Percentiles rank a stretch among this genome's conserved stretches.
Conservation (phyloP, 2,113 vertebrate genomes). For the Tragelaphus buxtoni region DNA sequence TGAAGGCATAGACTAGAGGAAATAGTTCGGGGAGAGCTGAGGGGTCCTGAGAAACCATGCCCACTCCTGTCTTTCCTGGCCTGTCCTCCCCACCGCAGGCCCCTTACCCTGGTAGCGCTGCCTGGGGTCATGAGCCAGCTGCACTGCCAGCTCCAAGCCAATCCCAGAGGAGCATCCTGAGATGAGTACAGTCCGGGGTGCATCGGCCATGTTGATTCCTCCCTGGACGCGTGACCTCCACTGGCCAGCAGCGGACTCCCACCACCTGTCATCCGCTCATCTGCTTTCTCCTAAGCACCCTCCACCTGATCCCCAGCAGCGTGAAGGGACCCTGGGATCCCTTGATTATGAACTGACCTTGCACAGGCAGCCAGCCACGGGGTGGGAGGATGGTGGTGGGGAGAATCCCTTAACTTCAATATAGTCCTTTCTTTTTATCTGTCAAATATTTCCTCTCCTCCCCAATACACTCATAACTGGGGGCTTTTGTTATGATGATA, state of each 20-base stretch:
- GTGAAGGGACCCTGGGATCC: rapidly evolving
- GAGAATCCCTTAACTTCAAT: background rate
- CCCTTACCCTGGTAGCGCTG: constrained; percentile 83
- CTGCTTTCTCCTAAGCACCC: background rate
- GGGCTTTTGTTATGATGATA: background rate
- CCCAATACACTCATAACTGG: background rate
- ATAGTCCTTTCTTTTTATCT: background rate
- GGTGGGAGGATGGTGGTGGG: rapidly evolving
- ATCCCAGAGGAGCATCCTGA: constrained; percentile 90
- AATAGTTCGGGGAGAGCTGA: too few relatives aligned
- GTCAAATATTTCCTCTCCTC: background rate
- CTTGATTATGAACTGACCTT: background rate
- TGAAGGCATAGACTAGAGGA: background rate
- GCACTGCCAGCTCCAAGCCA: constrained; percentile 83
- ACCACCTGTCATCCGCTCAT: background rate
- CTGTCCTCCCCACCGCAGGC: background rate
- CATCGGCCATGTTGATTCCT: constrained; percentile 65
- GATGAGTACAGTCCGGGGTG: constrained; percentile 78
- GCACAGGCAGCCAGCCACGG: background rate
- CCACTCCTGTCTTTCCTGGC: background rate
- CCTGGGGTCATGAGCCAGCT: constrained; percentile 83
- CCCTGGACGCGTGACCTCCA: background rate
- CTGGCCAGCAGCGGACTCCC: background rate
- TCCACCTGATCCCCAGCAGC: background rate
- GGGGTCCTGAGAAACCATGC: background rate